A percentile compares a stretch with the other conserved stretches of the same genome.
These are phyloP conservation scores for Lepisosteus oculatus DNA, from an alignment of 2,113 vertebrate genomes.

Conservation along the genomic window DNA sequence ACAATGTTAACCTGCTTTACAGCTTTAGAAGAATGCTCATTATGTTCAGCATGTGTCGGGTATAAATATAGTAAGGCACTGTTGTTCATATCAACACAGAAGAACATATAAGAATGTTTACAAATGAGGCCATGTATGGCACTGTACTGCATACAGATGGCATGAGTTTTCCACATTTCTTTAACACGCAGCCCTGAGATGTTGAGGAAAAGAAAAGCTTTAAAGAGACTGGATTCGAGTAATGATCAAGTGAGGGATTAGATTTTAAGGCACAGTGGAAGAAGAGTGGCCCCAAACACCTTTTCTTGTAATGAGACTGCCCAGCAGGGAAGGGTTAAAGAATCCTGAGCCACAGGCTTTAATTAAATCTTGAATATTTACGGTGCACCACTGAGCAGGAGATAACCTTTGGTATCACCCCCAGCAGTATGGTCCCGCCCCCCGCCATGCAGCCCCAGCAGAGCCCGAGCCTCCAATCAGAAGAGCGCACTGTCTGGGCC, in stretches of 20 bases:
- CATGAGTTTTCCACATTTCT: no score
- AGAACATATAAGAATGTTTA: no score
- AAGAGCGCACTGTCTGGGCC: background rate
- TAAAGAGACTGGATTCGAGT: no score
- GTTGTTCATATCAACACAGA: no score
- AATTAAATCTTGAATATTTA: constrained; percentile 28
- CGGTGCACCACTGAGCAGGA: constrained; percentile 2
- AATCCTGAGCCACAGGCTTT: constrained; percentile 11
- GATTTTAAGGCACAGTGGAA: background rate
- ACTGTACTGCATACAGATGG: no score
- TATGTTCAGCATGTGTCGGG: constrained; percentile 28
- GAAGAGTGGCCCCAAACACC: background rate
- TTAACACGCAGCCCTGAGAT: no score
- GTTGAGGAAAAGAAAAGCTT: no score
- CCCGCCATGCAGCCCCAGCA: background rate
- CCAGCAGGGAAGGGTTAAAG: constrained; percentile 10
- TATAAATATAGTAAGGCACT: no score
- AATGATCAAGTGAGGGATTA: no score
- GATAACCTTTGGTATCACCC: constrained; percentile 24
- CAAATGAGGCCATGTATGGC: no score
- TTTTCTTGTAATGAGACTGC: background rate
- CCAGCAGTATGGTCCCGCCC: background rate
- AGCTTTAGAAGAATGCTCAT: constrained; percentile 29
- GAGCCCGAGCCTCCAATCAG: background rate
- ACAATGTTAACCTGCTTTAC: constrained; percentile 34